Evolutionary conservation across 2,888 invertebrate species (phyloP), one percentile per base, ranked within the genome.

Genomic region (Molorchus minor): DNA sequence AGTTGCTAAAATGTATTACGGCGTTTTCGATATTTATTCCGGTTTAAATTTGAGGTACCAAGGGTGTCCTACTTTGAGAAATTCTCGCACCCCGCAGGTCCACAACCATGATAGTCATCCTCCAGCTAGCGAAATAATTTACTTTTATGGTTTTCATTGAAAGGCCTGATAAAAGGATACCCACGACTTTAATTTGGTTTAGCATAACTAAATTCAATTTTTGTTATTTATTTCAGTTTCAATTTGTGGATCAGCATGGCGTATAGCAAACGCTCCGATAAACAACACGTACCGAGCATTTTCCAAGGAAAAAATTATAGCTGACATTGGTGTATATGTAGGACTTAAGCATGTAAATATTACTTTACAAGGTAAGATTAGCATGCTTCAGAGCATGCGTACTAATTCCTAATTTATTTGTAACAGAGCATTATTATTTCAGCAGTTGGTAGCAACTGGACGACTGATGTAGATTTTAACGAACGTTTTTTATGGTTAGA

Each of bases 311-410:
- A 90, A 92, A 77, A 84, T 98, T n/a, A 87, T 89, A 74, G 97
- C 95, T 72, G 88, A 91, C 81, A 87, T 98, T 68, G 96, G 96
- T 30, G 92, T 97, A 58, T 91, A 92, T 80, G 92, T 98, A 70
- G 98, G 97, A 55, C 86, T 98, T 62, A 91, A 91, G 77, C 94
- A 95, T 82, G 93, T 97, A 81, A 98, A 98, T 83, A 93, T 98
- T 74, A 97, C 98, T 52, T 87, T 98, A 71, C 88, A 87, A 82
- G 93, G 96, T 96, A 84, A 85, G 59, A 49, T 30, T n/a, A n/a
- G n/a, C n/a, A n/a, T 38, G 8, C 16, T 40, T 5, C 8, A 38
- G 3, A 15, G 12, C 15, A 15, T n/a, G 16, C 3, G 16, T 7
- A 35, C 35, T 35, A n/a, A 35, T 7, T 12, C 3, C n/a, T 38